Evolutionary conservation across 2,113 vertebrate species (phyloP).

Genomic region (Zapornia atra): DNA sequence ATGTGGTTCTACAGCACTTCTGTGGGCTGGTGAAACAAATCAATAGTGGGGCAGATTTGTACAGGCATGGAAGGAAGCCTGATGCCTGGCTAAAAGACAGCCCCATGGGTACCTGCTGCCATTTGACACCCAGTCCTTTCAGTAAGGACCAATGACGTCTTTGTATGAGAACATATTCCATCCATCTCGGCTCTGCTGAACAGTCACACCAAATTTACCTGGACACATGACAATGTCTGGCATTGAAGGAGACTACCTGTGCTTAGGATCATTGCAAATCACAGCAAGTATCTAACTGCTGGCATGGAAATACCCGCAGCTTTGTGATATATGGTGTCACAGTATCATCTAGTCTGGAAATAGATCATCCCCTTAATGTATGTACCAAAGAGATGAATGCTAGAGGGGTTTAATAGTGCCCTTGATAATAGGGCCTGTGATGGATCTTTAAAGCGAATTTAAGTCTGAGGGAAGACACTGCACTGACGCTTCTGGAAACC

Average conservation of each 20-base stretch:
- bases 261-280: not conserved
- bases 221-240: not conserved
- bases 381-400: not conserved
- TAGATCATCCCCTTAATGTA: not conserved
- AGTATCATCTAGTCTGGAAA: not conserved
- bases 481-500: not conserved
- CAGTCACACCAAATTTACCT: not conserved
- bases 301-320: not conserved
- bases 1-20: not conserved
- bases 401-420: not conserved
- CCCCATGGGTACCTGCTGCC: not conserved
- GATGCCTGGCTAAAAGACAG: not conserved
- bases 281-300: not conserved
- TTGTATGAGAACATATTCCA: not conserved
- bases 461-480: slow-evolving; percentile 11
- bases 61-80: not conserved
- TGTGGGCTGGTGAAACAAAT: not conserved
- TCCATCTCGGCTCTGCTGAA: not conserved
- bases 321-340: not conserved
- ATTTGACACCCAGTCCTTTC: not conserved
- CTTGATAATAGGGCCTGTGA: slow-evolving; percentile 6
- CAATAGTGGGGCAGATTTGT: not conserved
- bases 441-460: slow-evolving; percentile 48
- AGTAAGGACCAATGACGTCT: not conserved
- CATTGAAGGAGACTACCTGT: not conserved